phyloP scores from a whole-genome alignment of 1,140 invertebrate species.

The Papilio polytes region DNA sequence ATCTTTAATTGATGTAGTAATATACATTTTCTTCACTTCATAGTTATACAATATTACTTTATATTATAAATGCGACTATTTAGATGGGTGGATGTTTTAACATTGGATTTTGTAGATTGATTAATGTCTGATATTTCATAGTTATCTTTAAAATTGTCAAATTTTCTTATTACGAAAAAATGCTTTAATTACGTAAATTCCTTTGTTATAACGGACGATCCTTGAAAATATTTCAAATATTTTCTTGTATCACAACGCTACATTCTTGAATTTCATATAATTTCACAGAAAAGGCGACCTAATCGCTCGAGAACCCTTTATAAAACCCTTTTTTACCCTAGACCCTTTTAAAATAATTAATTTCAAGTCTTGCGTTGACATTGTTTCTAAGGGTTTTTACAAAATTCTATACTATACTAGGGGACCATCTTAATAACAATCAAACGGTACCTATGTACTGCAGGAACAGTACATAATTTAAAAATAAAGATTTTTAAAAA shows the following conservation, averaged over 20 bases:
- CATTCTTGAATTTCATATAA: conserved; percentile 16
- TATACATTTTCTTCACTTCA: too few relatives aligned
- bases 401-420: background rate
- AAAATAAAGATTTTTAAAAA: background rate
- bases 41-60: too few relatives aligned
- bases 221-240: conserved; percentile 15
- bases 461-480: too few relatives aligned
- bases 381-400: background rate
- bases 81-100: too few relatives aligned
- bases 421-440: background rate
- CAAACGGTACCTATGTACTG: too few relatives aligned
- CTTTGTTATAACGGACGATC: background rate
- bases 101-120: too few relatives aligned
- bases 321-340: background rate
- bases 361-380: background rate
- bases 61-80: too few relatives aligned
- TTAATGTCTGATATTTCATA: too few relatives aligned
- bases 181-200: conserved; percentile 14
- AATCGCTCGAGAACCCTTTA: background rate
- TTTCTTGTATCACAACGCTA: conserved; percentile 2
- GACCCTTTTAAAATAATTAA: conserved; percentile 8
- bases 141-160: background rate
- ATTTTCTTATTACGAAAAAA: background rate
- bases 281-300: background rate
- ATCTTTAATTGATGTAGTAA: too few relatives aligned